Conservation (phyloP, 1,140 invertebrate species). For the Dryas iulia region DNA sequence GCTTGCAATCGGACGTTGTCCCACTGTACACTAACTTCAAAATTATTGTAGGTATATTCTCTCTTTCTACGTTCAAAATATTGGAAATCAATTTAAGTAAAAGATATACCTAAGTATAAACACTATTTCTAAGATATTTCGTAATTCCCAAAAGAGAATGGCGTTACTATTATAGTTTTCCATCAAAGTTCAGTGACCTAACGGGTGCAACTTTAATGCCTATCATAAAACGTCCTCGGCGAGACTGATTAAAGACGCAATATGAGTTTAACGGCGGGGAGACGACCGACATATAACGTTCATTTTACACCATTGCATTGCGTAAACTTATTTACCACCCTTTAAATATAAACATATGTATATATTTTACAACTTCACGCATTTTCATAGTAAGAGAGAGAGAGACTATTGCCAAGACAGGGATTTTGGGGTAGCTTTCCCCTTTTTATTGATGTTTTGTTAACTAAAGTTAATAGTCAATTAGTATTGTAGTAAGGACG, state of each 20-base stretch:
- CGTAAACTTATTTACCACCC: constrained; percentile 36
- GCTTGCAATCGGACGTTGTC: too few relatives aligned
- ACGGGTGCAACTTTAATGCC: constrained; percentile 51
- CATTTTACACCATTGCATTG: constrained; percentile 52
- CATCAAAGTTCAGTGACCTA: constrained; percentile 61
- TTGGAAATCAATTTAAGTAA: not conserved
- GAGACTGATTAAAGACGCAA: constrained; percentile 63
- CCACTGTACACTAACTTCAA: too few relatives aligned
- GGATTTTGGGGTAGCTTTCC: not conserved
- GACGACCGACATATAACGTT: constrained; percentile 51
- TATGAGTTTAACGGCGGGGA: constrained; percentile 48
- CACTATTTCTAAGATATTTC: not conserved
- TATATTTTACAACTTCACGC: too few relatives aligned
- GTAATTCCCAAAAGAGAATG: constrained; percentile 10
- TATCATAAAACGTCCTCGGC: constrained; percentile 61
- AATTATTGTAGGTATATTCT: too few relatives aligned
- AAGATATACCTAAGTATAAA: not conserved
- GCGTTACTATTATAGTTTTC: constrained; percentile 33
- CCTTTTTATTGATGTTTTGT: not conserved
- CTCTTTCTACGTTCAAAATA: not conserved
- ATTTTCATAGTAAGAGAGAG: too few relatives aligned
- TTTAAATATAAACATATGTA: not conserved
- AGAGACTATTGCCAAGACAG: too few relatives aligned
- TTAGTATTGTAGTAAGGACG: too few relatives aligned
- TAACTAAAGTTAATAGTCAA: not conserved